Base-by-base conservation (phyloP, 1,140 invertebrate genomes). In the Plectrocnemia conspersa region DNA sequence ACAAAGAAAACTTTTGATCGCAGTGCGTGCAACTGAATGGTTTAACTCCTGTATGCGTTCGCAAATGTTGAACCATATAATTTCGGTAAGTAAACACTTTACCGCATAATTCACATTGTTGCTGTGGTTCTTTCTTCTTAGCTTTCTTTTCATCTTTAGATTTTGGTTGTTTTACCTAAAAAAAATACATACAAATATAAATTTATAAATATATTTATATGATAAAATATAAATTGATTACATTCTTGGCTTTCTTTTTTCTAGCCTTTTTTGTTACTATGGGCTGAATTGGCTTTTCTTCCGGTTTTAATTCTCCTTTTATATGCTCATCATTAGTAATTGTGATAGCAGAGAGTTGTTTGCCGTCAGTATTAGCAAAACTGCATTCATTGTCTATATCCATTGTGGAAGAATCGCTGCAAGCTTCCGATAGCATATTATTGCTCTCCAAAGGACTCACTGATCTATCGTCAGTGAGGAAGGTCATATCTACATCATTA, bases 81-180 rank as follows among this genome's bases (percentile, higher is more conserved):
- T 46, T 57, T 23, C 52, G 23, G 38, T 58, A 61, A 27, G 58
- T 61, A 29, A 61, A 61, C 2, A 61, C 48, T 41, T 61, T 61
- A 62, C 59, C 59, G 29, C 59, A 62, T 7, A 58, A 32, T 55
- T 62, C 56, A 52, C 59, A 62, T 38, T 62, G 59, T 27, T 58
- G 49, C 35, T 54, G 54, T 3, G 21, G 35, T 27, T 53, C 54
- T n/a, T 56, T 61, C 33, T 54, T 32, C 38, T 50, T 10, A 22
- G 42, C 15, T 18, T 53, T 49, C 22, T 52, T 24, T 45, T 45
- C 24, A 13, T 27, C n/a, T n/a, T 45, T 52, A 1, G 22, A 15
- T 32, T 27, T 47, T 18, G 32, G 18, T 41, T 52, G 23, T 48
- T 48, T 48, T 22, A 9, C 35, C 46, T 48, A 35, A n/a, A 48